A percentile compares a stretch with the other conserved stretches of the same genome.
Conservation (phyloP, 1,140 invertebrate species). For the Phymorhynchus buccinoides region DNA sequence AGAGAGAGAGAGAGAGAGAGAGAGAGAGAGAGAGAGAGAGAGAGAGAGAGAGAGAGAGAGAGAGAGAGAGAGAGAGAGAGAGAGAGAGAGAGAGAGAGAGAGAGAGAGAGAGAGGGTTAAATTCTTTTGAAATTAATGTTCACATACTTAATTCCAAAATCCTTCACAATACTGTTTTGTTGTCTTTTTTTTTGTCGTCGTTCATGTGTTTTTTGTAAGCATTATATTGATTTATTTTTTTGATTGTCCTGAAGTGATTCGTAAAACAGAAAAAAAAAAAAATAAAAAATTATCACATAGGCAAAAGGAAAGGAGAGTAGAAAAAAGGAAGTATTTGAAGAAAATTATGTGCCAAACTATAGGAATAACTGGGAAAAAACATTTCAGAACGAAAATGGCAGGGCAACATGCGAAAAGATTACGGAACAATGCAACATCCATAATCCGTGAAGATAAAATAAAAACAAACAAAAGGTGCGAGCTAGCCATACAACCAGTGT, state of each 20-base stretch:
- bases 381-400: neutral
- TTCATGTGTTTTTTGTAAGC: too few relatives aligned
- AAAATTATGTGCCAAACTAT: too few relatives aligned
- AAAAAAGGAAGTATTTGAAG: too few relatives aligned
- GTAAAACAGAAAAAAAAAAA: neutral
- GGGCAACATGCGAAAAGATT: neutral
- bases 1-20: too few relatives aligned
- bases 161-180: neutral
- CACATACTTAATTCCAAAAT: neutral
- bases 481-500: neutral
- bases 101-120: neutral
- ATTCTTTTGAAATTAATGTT: neutral
- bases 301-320: neutral
- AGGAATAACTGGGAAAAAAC: too few relatives aligned
- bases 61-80: too few relatives aligned
- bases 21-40: too few relatives aligned
- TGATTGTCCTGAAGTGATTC: neutral
- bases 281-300: neutral
- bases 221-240: too few relatives aligned
- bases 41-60: too few relatives aligned
- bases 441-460: neutral
- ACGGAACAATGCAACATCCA: neutral
- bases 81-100: constrained; percentile 9
- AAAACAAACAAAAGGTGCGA: too few relatives aligned
- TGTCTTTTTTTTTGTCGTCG: neutral